Base-by-base conservation (phyloP, 1,140 invertebrate species). In the Drosophila melanica region DNA sequence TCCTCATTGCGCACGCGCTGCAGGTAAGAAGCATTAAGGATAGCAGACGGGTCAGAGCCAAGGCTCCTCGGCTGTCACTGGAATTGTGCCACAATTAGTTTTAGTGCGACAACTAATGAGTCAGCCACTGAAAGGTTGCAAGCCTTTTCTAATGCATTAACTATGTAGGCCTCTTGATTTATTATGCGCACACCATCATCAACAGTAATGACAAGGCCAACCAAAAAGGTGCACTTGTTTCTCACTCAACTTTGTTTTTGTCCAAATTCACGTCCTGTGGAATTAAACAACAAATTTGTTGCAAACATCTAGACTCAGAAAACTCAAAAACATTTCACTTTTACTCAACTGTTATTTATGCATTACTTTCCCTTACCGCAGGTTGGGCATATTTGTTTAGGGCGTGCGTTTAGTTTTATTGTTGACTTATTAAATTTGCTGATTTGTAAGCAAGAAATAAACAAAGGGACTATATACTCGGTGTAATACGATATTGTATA, bases 151-250 rank as follows among this genome's bases (percentile, higher is more conserved):
- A 65, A 35, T 42, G 39, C 47, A 86, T 86, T 87, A 78, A 85
- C 86, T 78, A 85, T 85, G 81, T 67, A 78, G 58, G 69, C 65
- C 77, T 62, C 55, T 77, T 81, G 70, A 85, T 85, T 85, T 86
- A 85, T 81, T 86, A 85, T 85, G 77, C 77, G 78, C 77, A 65
- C 45, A 55, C 70, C 70, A 79, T 81, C 64, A 79, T 81, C 64
- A 71, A 58, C 64, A n/a, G 65, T 75, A 85, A 70, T 75, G 65
- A 45, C 39, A 27, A 8, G 14, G 18, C 60, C 75, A 57, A 42
- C 42, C 16, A 50, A 79, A 55, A 45, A 54, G 20, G 14, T 67
- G 23, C 33, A 58, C 30, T 37, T 41, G 33, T 41, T 33, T 54
- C 2, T 51, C 27, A 51, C 2, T 51, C 27, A 51, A 50, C 20